Evolutionary conservation across 2,888 invertebrate species (phyloP).

Genomic region (Glaucopsyche alexis): DNA sequence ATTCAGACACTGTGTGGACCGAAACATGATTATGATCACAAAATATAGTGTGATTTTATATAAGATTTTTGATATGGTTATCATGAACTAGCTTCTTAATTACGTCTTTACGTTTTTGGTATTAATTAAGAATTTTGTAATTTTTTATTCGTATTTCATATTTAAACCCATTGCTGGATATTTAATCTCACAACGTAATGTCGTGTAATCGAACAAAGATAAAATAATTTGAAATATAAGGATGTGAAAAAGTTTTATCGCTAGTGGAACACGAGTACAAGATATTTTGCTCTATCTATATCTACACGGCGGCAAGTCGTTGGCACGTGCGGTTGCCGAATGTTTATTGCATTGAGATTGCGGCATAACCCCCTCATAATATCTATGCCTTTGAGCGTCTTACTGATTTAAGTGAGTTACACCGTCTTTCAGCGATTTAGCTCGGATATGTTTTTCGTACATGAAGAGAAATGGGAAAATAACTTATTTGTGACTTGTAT

Average conservation of each 20-base stretch:
- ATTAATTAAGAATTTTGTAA: too few species aligned
- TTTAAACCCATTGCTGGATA: too few species aligned
- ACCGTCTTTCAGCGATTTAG: constrained; percentile 15
- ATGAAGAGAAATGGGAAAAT: not conserved
- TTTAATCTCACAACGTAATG: too few species aligned
- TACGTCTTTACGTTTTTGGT: too few species aligned
- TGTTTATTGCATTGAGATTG: constrained; percentile 71
- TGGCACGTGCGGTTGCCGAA: constrained; percentile 61
- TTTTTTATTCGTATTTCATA: too few species aligned
- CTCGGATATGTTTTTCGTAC: constrained; percentile 2
- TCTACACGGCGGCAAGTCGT: constrained; percentile 51
- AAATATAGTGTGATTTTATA: too few species aligned
- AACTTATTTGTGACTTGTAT: not conserved
- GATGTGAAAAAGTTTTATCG: constrained; percentile 44
- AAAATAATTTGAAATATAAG: not conserved
- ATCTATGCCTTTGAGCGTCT: constrained; percentile 51
- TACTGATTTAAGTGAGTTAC: constrained; percentile 41
- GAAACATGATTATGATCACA: too few species aligned
- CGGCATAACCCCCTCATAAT: constrained; percentile 62
- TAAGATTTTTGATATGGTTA: too few species aligned
- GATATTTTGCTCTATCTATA: constrained; percentile 49
- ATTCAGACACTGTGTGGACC: too few species aligned
- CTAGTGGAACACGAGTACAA: constrained; percentile 17
- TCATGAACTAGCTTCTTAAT: too few species aligned
- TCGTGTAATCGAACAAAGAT: too few species aligned